Evolutionary conservation across 1,140 invertebrate species (phyloP), one percentile per base, ranked within the genome.

Genomic region (Achatina immaculata): DNA sequence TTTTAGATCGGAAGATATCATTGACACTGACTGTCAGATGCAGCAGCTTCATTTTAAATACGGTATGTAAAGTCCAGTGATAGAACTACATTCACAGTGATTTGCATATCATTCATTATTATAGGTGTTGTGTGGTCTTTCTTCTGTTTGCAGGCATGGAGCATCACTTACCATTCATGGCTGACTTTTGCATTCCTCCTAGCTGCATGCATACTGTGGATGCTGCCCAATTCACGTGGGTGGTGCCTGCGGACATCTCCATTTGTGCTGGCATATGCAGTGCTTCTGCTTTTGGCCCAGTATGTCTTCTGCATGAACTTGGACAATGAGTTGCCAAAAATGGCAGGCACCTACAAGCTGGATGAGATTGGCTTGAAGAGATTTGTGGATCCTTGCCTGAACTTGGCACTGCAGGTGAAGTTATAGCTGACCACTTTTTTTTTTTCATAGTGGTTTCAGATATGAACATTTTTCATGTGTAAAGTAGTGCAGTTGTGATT

Each of bases 101-200:
- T 62, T 62, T 31, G 16, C n/a, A n/a, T n/a, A n/a, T n/a, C n/a
- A n/a, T n/a, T n/a, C n/a, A n/a, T n/a, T n/a, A n/a, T n/a, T n/a
- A n/a, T n/a, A n/a, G n/a, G 11, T 51, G 48, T 51, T 51, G 11
- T 24, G 24, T 14, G 24, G 11, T 11, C 24, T 51, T 51, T 74
- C 7, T 62, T 72, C 34, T 86, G 83, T 80, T 81, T 88, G 38
- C 85, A 95, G 96, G 95, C 96, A 0, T 99, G 98, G 98, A 98
- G 97, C 88, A 99, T 99, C 88, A 97, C 98, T 84, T 99, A 97
- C 90, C 97, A 99, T 91, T 98, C 96, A 88, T 99, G 98, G 96
- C 92, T 99, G 76, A 98, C 97, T 0, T 99, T 99, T 89, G 95
- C 97, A 9, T 93, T 99, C 38, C 92, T 99, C 3, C 91, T 99